Evolutionary conservation across 2,113 vertebrate species (phyloP).

Genomic region (Eira barbara): DNA sequence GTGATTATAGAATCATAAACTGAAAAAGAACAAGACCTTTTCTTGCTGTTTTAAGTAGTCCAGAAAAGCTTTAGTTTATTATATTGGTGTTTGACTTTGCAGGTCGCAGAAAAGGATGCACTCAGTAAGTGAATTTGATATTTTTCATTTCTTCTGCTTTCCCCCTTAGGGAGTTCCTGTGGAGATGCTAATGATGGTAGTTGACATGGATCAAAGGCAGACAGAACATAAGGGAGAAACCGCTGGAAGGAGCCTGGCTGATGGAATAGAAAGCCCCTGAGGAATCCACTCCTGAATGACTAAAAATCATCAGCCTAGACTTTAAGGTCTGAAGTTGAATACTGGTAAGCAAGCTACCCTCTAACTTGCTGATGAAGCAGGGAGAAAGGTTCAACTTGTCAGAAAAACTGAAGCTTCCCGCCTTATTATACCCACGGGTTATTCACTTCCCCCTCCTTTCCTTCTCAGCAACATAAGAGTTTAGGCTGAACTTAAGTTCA

Average conservation of each 20-base stretch:
- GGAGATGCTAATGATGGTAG: slow-evolving; percentile 40
- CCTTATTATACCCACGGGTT: neutral
- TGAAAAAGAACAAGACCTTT: neutral
- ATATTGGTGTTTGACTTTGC: slow-evolving; percentile 17
- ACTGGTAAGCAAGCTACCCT: neutral
- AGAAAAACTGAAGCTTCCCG: neutral
- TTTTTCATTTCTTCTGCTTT: slow-evolving; percentile 49
- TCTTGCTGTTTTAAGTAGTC: slow-evolving; percentile 25
- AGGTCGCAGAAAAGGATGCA: slow-evolving; percentile 18
- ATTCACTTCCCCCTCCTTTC: neutral
- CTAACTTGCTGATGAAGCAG: neutral
- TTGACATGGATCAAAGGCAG: slow-evolving; percentile 46
- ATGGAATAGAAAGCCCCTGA: neutral
- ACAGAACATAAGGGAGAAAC: slow-evolving; percentile 11
- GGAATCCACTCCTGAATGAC: slow-evolving; percentile 17
- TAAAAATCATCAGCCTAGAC: slow-evolving; percentile 15
- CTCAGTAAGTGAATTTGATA: slow-evolving; percentile 14
- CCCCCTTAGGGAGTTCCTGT: neutral
- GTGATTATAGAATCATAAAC: neutral
- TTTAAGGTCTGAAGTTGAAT: neutral
- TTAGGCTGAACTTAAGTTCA: slow-evolving; percentile 29
- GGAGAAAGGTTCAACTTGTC: slow-evolving; percentile 19
- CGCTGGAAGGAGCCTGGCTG: neutral
- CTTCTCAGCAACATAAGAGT: neutral
- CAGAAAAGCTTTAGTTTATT: slow-evolving; percentile 42